Evolutionary conservation across 2,797 vertebrate species (phyloP).

Genomic region (Tauraco hartlaubi): DNA sequence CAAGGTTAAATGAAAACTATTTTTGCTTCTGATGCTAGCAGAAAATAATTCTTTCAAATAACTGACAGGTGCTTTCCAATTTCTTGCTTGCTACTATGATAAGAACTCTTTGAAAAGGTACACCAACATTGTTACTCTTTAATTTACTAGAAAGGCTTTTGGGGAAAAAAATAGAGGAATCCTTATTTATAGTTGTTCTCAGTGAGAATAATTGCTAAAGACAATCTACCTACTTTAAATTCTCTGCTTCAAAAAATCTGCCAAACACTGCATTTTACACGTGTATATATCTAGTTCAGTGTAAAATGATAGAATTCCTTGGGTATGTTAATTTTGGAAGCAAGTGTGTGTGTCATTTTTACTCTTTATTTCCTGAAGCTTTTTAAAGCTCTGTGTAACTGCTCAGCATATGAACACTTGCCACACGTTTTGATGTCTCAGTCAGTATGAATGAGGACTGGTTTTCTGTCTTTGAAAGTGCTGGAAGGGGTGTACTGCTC

Average conservation of each 20-base stretch:
- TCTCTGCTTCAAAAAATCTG: not conserved
- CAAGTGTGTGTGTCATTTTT: not conserved
- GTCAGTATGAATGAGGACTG: not conserved
- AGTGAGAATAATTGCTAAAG: not conserved
- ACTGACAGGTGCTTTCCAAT: not conserved
- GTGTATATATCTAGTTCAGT: not conserved
- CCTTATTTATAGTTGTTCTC: not conserved
- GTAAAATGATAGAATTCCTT: not conserved
- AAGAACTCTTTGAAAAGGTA: not conserved
- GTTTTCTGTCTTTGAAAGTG: not conserved
- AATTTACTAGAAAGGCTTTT: not conserved
- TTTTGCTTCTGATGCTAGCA: not conserved
- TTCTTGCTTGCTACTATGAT: not conserved
- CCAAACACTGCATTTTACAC: not conserved
- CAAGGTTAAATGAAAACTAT: not conserved
- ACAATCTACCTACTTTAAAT: not conserved
- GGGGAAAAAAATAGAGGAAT: not conserved
- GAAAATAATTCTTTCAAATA: not conserved
- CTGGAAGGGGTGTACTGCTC: not conserved
- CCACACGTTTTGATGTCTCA: not conserved
- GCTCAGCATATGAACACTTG: not conserved
- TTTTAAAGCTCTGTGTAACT: not conserved
- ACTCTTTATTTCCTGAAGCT: not conserved
- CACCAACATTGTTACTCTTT: not conserved
- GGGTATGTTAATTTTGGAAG: not conserved